A percentile compares a stretch with the other conserved stretches of the same genome.
These are phyloP conservation scores for Pseudomyrmex pallidus DNA, from an alignment of 1,140 invertebrate genomes.

Conservation along the genomic window DNA sequence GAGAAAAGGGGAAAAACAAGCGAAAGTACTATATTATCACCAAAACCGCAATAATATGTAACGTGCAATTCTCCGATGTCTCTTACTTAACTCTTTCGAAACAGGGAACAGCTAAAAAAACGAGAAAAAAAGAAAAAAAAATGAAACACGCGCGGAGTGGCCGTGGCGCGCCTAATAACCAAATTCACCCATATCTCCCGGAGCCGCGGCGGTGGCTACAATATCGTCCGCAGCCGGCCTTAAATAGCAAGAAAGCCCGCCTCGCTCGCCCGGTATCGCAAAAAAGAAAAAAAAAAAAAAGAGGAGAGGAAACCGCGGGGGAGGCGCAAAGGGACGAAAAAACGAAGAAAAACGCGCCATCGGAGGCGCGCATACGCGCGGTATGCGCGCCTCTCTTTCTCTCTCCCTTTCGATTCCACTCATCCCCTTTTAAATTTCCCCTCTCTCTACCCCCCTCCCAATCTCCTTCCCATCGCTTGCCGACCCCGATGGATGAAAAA, in stretches of 20 bases:
- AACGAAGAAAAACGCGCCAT: not conserved
- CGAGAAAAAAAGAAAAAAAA: not conserved
- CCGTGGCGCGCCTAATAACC: slow-evolving; percentile 55
- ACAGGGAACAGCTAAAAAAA: not conserved
- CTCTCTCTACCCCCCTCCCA: not conserved
- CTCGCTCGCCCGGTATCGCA: slow-evolving; percentile 34
- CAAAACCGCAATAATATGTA: not conserved
- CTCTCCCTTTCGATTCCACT: not conserved
- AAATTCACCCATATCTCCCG: slow-evolving; percentile 55
- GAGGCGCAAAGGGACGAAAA: slow-evolving; percentile 49
- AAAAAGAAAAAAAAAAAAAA: slow-evolving; percentile 57
- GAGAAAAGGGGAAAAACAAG: not conserved
- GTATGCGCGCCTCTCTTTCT: slow-evolving; percentile 3
- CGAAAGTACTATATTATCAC: slow-evolving; percentile 3
- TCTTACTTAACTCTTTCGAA: slow-evolving; percentile 35
- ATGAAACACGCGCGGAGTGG: slow-evolving; percentile 5
- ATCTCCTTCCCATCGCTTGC: not conserved
- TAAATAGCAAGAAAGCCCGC: slow-evolving; percentile 57
- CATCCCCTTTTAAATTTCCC: too few relatives aligned
- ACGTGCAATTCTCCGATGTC: slow-evolving; percentile 35
- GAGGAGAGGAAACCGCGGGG: slow-evolving; percentile 3
- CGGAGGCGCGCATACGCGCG: slow-evolving; percentile 33
- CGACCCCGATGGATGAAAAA: slow-evolving; percentile 78
- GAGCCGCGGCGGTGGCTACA: slow-evolving; percentile 27
- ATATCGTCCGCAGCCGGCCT: slow-evolving; percentile 55